phyloP scores from a whole-genome alignment of 2,888 invertebrate species.

The Brassicogethes aeneus region DNA sequence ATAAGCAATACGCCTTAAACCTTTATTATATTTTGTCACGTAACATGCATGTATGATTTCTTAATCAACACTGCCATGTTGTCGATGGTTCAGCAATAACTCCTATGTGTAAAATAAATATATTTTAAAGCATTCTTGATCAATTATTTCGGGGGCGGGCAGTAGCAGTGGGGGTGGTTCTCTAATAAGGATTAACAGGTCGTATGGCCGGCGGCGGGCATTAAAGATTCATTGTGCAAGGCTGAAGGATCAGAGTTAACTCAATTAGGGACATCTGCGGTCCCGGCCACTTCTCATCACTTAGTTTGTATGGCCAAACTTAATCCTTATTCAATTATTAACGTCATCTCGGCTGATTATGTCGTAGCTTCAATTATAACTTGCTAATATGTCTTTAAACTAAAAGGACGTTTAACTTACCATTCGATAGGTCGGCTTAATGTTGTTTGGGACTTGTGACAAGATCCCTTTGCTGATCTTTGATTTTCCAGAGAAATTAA shows the following conservation, averaged over 20 bases:
- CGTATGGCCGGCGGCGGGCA: constrained; percentile 12
- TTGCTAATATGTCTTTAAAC: constrained; percentile 3
- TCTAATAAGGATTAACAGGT: constrained; percentile 6
- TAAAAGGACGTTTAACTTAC: background rate
- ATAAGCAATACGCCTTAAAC: too few species aligned
- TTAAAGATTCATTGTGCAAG: constrained; percentile 18
- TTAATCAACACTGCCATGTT: too few species aligned
- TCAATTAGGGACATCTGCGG: constrained; percentile 17
- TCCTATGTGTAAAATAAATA: too few species aligned
- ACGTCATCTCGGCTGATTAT: constrained; percentile 11
- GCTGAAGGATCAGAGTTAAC: constrained; percentile 13
- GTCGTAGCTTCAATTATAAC: constrained; percentile 8
- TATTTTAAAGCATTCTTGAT: too few species aligned
- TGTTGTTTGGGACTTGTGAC: too few species aligned
- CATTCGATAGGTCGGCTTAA: background rate
- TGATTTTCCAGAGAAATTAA: too few species aligned
- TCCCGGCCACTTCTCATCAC: constrained; percentile 14
- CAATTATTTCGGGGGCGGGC: too few species aligned
- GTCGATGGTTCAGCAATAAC: too few species aligned
- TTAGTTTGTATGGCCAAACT: constrained; percentile 11
- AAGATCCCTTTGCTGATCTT: too few species aligned
- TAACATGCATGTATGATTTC: too few species aligned
- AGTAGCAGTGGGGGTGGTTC: too few species aligned
- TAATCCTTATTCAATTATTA: constrained; percentile 15
- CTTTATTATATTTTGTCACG: too few species aligned